Evolutionary conservation across 2,888 invertebrate species (phyloP), one percentile per base, ranked within the genome.

Genomic region (Apodemia duryi): DNA sequence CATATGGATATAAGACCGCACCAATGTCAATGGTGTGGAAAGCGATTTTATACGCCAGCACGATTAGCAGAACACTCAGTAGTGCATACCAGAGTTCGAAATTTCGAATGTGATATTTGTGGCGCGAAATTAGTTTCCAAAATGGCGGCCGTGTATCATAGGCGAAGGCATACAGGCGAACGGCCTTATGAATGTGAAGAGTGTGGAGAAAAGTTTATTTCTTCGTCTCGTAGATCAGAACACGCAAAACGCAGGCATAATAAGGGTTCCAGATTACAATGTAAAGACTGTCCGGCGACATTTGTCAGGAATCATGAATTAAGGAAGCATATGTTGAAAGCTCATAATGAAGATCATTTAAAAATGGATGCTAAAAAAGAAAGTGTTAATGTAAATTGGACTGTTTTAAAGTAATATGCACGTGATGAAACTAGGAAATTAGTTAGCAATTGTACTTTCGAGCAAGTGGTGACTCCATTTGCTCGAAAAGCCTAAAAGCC

Each of bases 91-190:
- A 82, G 92, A 13, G 91, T 80, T 61, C 80, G 93, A 68, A 92
- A 92, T 62, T 93, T 90, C 70, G 86, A 84, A 69, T 93, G 93
- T 67, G 89, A 92, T 65, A 83, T 93, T 63, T 93, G 93, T 74
- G 85, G 89, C 13, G 88, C 85, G 32, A 86, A 84, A 74, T 74
- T 91, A 0, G 90, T 90, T 2, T 83, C 89, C 13, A 86, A 85
- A 70, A 90, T 88, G 88, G 91, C 92, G 3, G 85, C 84, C 1
- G 84, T 88, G 1, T 91, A 92, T 70, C 92, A 92, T 65, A 83
- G 86, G 70, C 77, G 92, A 9, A 70, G 91, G 21, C 92, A 92
- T 63, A 92, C 92, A 0, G 92, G 92, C 0, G 92, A 92, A 66
- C 81, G 82, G 64, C 92, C 92, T 0, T 91, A 91, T 68, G 80